Evolutionary conservation across 2,113 vertebrate species (phyloP).

Genomic region (Platichthys flesus): DNA sequence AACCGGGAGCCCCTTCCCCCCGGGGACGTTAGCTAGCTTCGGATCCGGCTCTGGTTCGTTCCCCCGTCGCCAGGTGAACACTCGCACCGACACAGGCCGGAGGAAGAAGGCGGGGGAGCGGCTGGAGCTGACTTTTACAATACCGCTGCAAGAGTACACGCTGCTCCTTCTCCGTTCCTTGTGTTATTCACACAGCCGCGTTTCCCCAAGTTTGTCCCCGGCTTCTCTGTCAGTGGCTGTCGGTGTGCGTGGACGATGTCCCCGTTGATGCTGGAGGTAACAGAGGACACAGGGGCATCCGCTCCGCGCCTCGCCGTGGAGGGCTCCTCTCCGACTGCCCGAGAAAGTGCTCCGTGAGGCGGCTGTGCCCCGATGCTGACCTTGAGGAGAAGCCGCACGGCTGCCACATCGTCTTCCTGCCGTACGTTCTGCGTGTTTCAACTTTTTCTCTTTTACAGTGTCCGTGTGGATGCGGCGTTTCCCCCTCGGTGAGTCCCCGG

Average conservation of each 20-base stretch:
- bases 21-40: conserved; percentile 25
- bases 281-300: conserved; percentile 48
- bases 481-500: not conserved
- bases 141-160: not conserved
- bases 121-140: not conserved
- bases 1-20: not conserved
- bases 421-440: not conserved
- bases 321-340: conserved; percentile 10
- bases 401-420: conserved; percentile 50
- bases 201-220: conserved; percentile 31
- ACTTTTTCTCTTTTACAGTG: conserved; percentile 54
- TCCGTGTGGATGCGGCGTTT: conserved; percentile 29
- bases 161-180: not conserved
- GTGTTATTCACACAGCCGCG: not conserved
- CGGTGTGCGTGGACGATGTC: conserved; percentile 41
- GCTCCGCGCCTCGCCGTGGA: conserved; percentile 11
- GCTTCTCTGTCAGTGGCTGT: not conserved
- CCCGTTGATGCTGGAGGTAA: conserved; percentile 55
- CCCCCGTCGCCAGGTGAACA: conserved; percentile 48
- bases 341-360: conserved; percentile 40
- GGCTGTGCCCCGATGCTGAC: conserved; percentile 60
- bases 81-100: conserved; percentile 35
- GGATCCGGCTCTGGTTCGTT: not conserved
- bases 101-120: conserved; percentile 41
- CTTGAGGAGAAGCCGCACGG: conserved; percentile 59